Conservation (phyloP, 1,140 invertebrate species). For the Wiebesia pumilae region DNA sequence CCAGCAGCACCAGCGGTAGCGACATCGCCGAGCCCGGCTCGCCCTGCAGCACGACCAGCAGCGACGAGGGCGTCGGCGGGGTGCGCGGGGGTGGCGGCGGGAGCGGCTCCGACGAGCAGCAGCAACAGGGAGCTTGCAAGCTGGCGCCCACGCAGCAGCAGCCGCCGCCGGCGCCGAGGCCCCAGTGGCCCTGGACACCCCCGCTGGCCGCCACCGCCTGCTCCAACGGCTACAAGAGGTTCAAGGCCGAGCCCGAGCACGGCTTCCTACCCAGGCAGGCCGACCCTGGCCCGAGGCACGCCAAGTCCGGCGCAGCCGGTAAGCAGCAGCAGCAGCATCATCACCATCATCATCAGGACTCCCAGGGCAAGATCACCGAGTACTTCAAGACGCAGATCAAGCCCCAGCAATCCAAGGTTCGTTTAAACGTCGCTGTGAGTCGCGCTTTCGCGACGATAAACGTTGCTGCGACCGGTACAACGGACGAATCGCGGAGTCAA, state of each 20-base stretch:
- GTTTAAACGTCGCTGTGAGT: too few species aligned
- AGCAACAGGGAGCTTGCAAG: conserved; percentile 63
- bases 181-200: conserved; percentile 74
- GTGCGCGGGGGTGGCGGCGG: conserved; percentile 68
- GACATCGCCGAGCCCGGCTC: conserved; percentile 88
- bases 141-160: conserved; percentile 66
- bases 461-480: too few species aligned
- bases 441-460: too few species aligned
- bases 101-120: conserved; percentile 55
- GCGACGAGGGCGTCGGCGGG: conserved; percentile 70
- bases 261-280: conserved; percentile 63
- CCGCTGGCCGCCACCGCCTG: conserved; percentile 70
- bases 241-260: conserved; percentile 71
- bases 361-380: conserved; percentile 84
- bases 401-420: conserved; percentile 75
- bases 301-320: conserved; percentile 53
- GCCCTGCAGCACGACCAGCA: conserved; percentile 81
- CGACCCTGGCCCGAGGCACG: conserved; percentile 63
- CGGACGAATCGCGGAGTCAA: too few species aligned
- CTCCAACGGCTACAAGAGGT: conserved; percentile 68
- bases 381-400: conserved; percentile 89
- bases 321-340: conserved; percentile 55
- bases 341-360: conserved; percentile 63
- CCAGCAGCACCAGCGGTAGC: conserved; percentile 79
- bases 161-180: conserved; percentile 57